phyloP scores from a whole-genome alignment of 2,888 invertebrate genomes.

The Teinopalpus imperialis region DNA sequence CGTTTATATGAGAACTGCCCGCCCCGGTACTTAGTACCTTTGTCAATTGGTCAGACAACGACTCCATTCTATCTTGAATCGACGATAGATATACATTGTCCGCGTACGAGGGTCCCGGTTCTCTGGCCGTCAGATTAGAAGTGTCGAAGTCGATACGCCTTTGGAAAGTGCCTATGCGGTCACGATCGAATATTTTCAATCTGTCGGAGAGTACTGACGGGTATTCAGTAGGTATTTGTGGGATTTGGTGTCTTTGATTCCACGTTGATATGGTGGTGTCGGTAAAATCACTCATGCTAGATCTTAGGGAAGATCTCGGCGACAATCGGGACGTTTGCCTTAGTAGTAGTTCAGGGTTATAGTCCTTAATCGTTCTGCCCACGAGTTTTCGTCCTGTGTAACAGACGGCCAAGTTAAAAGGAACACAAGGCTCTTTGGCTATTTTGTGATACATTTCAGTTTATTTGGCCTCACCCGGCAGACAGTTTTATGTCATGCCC shows the following conservation, averaged over 20 bases:
- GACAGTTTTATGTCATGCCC: conserved; percentile 10
- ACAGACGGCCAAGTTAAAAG: conserved; percentile 42
- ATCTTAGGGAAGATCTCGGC: conserved; percentile 71
- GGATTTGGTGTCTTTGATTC: conserved; percentile 60
- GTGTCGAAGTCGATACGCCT: conserved; percentile 71
- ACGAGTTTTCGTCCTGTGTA: conserved; percentile 66
- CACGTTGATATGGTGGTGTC: conserved; percentile 77
- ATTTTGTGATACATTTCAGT: conserved; percentile 72
- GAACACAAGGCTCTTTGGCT: conserved; percentile 33
- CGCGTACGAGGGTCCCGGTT: conserved; percentile 62
- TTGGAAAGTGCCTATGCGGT: conserved; percentile 55
- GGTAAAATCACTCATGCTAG: conserved; percentile 76
- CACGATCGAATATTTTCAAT: conserved; percentile 60
- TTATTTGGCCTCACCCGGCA: conserved; percentile 63
- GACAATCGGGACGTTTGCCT: conserved; percentile 58
- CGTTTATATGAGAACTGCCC: conserved; percentile 72
- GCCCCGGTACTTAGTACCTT: conserved; percentile 71
- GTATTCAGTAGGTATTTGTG: conserved; percentile 57
- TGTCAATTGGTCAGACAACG: conserved; percentile 66
- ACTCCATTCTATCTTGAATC: conserved; percentile 64
- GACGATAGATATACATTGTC: conserved; percentile 59
- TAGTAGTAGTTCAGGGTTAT: conserved; percentile 64
- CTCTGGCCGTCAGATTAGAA: conserved; percentile 49
- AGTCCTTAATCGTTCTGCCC: conserved; percentile 72
- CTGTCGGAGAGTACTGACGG: conserved; percentile 72